phyloP scores from a whole-genome alignment of 2,888 invertebrate species.

The Latheticus oryzae region DNA sequence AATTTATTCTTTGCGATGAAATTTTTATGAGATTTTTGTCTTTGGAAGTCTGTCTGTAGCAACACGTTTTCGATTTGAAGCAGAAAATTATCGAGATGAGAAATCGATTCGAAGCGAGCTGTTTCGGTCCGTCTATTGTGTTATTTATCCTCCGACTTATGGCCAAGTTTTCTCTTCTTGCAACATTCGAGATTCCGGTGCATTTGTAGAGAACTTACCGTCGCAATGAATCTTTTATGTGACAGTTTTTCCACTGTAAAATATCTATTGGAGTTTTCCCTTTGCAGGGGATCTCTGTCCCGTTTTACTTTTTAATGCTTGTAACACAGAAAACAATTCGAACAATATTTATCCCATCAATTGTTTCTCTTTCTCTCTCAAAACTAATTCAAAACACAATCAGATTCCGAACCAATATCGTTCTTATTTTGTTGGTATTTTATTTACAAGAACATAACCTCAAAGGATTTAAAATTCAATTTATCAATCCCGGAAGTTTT shows the following conservation, averaged over 20 bases:
- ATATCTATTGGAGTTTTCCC: slow-evolving; percentile 33
- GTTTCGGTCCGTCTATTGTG: slow-evolving; percentile 17
- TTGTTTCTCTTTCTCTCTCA: slow-evolving; percentile 8
- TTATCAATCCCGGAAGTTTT: slow-evolving; percentile 45
- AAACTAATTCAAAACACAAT: slow-evolving; percentile 39
- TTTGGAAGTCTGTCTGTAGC: too few species aligned
- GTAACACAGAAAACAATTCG: slow-evolving; percentile 27
- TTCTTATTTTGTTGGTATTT: slow-evolving; percentile 38
- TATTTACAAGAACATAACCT: slow-evolving; percentile 45
- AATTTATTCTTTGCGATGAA: too few species aligned
- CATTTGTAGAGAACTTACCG: slow-evolving; percentile 32
- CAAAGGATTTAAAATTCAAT: slow-evolving; percentile 47
- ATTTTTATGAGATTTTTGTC: too few species aligned
- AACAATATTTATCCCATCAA: slow-evolving; percentile 29
- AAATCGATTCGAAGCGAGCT: slow-evolving; percentile 15
- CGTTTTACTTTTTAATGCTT: slow-evolving; percentile 35
- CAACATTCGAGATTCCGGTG: slow-evolving; percentile 28
- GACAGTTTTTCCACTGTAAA: slow-evolving; percentile 37
- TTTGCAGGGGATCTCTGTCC: slow-evolving; percentile 20
- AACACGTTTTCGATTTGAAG: too few species aligned
- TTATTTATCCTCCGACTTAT: slow-evolving; percentile 27
- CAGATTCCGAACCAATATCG: slow-evolving; percentile 34
- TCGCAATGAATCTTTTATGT: slow-evolving; percentile 35
- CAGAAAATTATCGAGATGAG: slow-evolving; percentile 23
- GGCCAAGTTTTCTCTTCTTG: slow-evolving; percentile 18